Base-by-base conservation (phyloP, 2,888 invertebrate genomes). In the Dinocampus coccinellae region DNA sequence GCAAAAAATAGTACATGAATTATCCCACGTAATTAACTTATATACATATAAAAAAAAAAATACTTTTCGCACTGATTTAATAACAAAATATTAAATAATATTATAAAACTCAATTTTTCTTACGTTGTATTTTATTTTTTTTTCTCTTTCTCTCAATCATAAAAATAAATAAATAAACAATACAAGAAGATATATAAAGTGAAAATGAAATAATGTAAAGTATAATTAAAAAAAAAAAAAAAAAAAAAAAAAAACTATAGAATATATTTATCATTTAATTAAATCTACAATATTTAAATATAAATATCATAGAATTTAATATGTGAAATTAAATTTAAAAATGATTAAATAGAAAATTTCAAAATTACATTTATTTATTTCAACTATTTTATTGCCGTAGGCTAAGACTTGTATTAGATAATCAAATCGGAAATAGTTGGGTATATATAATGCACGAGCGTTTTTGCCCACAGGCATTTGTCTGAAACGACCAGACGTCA, bases 11-110 rank as follows among this genome's bases (percentile, higher is more conserved):
- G 20, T n/a, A 11, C 26, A 13, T 26, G 58, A 64, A 64, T 70
- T 57, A 70, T 64, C 64, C 64, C 64, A 70, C 70, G 64, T 64
- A 42, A 68, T 58, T 58, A 66, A 58, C 16, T 13, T 29, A 22
- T 55, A 24, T 34, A 42, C 16, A 26, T 16, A 42, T 26, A 63
- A 42, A 26, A n/a, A 58, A 58, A 55, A 57, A 29, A 52, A 52
- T 29, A 16, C 52, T 29, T 33, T 16, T 10, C 33, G n/a, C n/a
- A n/a, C n/a, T n/a, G 26, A 29, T 13, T 22, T 13, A 24, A 16
- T 34, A 57, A 65, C 22, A n/a, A 47, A 61, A 68, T 52, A 20
- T 22, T 0, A 11, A 36, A 24, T 3, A 42, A 42, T 22, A 16
- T 10, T 22, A 22, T 22, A n/a, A n/a, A n/a, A n/a, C n/a, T n/a